Evolutionary conservation across 2,797 vertebrate genomes (phyloP).

Genomic region (Steatocranus sp.): DNA sequence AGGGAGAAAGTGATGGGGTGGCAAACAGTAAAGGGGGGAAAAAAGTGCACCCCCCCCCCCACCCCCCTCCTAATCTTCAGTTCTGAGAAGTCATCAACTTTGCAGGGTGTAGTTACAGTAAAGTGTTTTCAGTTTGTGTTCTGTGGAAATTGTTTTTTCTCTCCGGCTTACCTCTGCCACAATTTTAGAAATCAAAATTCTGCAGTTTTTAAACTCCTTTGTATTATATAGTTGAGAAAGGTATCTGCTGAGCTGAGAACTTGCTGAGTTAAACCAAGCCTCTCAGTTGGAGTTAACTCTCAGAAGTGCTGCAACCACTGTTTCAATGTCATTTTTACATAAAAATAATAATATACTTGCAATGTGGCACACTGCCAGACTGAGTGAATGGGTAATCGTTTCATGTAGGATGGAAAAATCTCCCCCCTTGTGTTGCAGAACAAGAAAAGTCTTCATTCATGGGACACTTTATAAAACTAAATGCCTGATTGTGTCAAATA

Average conservation of each 20-base stretch:
- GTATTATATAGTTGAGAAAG: not conserved
- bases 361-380: not conserved
- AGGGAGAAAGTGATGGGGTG: not conserved
- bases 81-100: slow-evolving; percentile 63
- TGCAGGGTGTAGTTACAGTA: slow-evolving; percentile 33
- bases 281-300: not conserved
- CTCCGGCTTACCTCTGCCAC: slow-evolving; percentile 3
- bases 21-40: not conserved
- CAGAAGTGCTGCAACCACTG: not conserved
- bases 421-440: not conserved
- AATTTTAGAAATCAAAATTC: slow-evolving; percentile 27
- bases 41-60: not conserved
- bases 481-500: not conserved
- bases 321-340: not conserved
- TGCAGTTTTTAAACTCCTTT: slow-evolving; percentile 16
- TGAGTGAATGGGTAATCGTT: not conserved
- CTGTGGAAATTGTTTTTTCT: slow-evolving; percentile 42
- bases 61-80: slow-evolving; percentile 34
- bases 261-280: not conserved
- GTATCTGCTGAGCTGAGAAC: not conserved
- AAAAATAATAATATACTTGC: not conserved
- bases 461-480: not conserved
- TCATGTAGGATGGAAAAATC: not conserved
- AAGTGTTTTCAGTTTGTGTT: slow-evolving; percentile 41
- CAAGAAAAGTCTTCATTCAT: not conserved